Conservation (phyloP, 2,888 invertebrate genomes). For the Parascotia fuliginaria region DNA sequence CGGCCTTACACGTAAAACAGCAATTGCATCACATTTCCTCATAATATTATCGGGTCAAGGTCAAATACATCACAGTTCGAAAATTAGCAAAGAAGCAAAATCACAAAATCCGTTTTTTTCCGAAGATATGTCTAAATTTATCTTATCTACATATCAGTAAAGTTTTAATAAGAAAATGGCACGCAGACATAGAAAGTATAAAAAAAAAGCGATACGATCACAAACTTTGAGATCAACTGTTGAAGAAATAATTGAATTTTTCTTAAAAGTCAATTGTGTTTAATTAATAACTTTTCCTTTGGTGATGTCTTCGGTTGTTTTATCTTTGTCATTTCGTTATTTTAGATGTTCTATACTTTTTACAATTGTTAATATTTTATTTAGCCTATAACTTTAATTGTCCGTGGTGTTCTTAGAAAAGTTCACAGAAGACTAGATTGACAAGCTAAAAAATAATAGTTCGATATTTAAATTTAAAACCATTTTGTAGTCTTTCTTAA, state of each 20-base stretch:
- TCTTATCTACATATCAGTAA: constrained; percentile 19
- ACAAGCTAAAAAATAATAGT: no score
- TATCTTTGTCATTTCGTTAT: constrained; percentile 3
- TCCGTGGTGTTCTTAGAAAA: no score
- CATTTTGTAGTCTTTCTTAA: no score
- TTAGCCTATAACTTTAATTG: not conserved
- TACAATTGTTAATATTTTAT: not conserved
- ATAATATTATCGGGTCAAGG: no score
- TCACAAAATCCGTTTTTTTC: no score
- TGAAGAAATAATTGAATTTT: constrained; percentile 24
- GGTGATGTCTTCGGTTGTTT: constrained; percentile 6
- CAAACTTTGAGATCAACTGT: constrained; percentile 15
- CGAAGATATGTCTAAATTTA: not conserved
- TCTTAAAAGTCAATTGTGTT: constrained; percentile 25
- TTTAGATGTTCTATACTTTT: not conserved
- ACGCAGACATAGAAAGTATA: constrained; percentile 8
- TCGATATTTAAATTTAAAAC: no score
- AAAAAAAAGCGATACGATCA: constrained; percentile 2
- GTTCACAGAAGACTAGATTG: no score
- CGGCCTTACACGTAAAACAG: no score
- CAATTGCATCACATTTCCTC: no score
- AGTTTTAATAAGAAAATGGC: constrained; percentile 23
- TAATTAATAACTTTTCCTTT: constrained; percentile 31
- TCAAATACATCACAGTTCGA: no score
- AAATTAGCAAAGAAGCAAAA: no score